phyloP scores from a whole-genome alignment of 2,888 invertebrate species.

The Boloria euphrosyne region DNA sequence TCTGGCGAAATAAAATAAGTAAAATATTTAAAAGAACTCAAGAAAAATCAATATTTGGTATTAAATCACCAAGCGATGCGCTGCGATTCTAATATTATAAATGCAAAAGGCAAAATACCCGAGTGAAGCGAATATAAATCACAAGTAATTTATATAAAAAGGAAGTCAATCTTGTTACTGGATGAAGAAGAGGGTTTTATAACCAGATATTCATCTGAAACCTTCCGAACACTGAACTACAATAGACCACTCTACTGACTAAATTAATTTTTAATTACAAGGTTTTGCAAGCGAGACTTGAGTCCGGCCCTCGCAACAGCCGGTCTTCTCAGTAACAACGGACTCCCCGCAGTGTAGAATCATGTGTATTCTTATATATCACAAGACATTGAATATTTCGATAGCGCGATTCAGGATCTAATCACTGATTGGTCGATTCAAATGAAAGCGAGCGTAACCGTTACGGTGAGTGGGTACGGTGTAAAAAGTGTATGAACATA shows the following conservation, averaged over 20 bases:
- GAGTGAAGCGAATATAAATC: neutral
- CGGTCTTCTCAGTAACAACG: conserved; percentile 78
- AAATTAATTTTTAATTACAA: conserved; percentile 62
- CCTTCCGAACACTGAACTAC: conserved; percentile 56
- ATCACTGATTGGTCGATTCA: conserved; percentile 52
- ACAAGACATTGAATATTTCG: conserved; percentile 47
- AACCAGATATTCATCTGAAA: conserved; percentile 46
- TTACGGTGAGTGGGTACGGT: conserved; percentile 30
- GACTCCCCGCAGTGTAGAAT: conserved; percentile 57
- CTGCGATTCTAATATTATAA: no score
- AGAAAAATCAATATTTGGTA: no score
- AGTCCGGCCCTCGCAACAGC: conserved; percentile 75
- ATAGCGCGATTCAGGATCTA: conserved; percentile 56
- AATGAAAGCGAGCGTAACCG: conserved; percentile 38
- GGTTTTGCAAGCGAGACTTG: conserved; percentile 67
- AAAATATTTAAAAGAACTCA: no score
- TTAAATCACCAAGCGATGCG: no score
- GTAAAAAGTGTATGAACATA: conserved; percentile 18
- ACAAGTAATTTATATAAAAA: conserved; percentile 49
- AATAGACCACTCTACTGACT: conserved; percentile 68
- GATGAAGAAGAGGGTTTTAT: conserved; percentile 74
- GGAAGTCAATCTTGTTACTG: conserved; percentile 77
- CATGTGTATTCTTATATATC: conserved; percentile 24
- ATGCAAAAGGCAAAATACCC: no score
- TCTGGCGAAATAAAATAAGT: no score